Percentiles rank a stretch among this genome's conserved stretches.
phyloP scores from a whole-genome alignment of 2,797 vertebrate species.

The Cyprinodon diabolis region DNA sequence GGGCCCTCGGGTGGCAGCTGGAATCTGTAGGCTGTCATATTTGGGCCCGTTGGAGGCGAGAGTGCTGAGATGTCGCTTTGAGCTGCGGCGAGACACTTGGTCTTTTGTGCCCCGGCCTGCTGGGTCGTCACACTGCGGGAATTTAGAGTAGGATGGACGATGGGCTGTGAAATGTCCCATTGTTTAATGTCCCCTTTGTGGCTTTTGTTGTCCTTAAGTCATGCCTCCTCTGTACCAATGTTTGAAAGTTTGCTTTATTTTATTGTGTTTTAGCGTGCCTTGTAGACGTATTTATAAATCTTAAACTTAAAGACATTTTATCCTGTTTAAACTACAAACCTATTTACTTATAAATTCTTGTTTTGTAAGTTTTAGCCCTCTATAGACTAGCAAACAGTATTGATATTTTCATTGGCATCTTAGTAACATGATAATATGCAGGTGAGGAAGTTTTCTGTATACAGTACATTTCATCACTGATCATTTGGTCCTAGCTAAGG shows the following conservation, averaged over 20 bases:
- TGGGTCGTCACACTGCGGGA: slow-evolving; percentile 67
- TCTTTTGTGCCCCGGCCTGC: slow-evolving; percentile 73
- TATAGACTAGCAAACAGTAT: background rate
- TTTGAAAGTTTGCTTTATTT: slow-evolving; percentile 41
- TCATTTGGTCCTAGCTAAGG: too few species aligned
- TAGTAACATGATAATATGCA: background rate
- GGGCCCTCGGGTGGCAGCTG: slow-evolving; percentile 66
- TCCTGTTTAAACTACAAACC: background rate
- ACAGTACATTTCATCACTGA: background rate
- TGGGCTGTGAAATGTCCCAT: slow-evolving; percentile 67
- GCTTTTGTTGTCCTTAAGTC: slow-evolving; percentile 47
- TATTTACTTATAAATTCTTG: background rate
- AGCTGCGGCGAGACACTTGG: slow-evolving; percentile 70
- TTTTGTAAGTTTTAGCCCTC: background rate
- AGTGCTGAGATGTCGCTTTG: slow-evolving; percentile 83
- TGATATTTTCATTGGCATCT: background rate
- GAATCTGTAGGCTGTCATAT: slow-evolving; percentile 72
- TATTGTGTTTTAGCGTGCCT: background rate
- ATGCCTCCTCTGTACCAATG: slow-evolving; percentile 35
- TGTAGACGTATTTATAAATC: too few species aligned
- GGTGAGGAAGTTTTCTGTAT: background rate
- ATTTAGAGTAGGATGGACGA: slow-evolving; percentile 77
- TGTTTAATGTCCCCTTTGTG: slow-evolving; percentile 56
- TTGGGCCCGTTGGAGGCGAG: slow-evolving; percentile 78
- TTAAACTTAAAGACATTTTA: background rate